A percentile compares a stretch with the other conserved stretches of the same genome.
These are phyloP conservation scores for Lepidonotus clava DNA, from an alignment of 2,888 invertebrate species.

Conservation along the genomic window DNA sequence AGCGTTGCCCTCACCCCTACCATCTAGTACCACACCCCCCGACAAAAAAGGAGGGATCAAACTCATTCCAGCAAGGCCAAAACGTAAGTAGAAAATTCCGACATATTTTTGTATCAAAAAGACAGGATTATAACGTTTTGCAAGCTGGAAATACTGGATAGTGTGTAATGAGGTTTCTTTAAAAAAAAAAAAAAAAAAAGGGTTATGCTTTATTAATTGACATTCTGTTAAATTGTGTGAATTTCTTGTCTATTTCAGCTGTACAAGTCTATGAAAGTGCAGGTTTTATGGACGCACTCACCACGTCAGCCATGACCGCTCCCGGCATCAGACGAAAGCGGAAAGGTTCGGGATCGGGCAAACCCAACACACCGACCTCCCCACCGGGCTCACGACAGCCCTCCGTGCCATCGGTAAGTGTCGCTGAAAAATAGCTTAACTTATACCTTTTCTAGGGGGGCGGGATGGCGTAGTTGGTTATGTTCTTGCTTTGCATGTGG, in stretches of 20 bases:
- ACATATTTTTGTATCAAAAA: background rate
- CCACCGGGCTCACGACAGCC: constrained; percentile 72
- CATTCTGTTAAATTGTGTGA: no score
- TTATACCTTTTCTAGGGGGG: background rate
- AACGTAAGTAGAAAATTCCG: constrained; percentile 88
- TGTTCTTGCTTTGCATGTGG: no score
- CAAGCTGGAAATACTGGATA: background rate
- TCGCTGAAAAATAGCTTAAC: background rate
- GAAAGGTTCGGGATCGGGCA: constrained; percentile 59
- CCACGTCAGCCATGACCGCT: constrained; percentile 84
- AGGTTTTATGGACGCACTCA: constrained; percentile 95
- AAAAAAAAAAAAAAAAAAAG: no score
- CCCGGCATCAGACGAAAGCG: constrained; percentile 87
- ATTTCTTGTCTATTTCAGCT: constrained; percentile 37
- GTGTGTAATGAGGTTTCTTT: background rate
- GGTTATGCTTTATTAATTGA: no score
- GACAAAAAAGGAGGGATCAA: constrained; percentile 90
- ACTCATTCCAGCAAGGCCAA: constrained; percentile 92
- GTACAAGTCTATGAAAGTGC: constrained; percentile 89
- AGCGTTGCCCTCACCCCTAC: constrained; percentile 75
- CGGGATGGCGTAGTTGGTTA: no score
- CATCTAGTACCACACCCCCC: constrained; percentile 72
- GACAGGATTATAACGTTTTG: no score
- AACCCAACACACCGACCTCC: constrained; percentile 66
- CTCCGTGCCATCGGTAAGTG: constrained; percentile 75